These are phyloP conservation scores for Xiphophorus birchmanni DNA, from an alignment of 2,797 vertebrate species.

Conservation along the genomic window DNA sequence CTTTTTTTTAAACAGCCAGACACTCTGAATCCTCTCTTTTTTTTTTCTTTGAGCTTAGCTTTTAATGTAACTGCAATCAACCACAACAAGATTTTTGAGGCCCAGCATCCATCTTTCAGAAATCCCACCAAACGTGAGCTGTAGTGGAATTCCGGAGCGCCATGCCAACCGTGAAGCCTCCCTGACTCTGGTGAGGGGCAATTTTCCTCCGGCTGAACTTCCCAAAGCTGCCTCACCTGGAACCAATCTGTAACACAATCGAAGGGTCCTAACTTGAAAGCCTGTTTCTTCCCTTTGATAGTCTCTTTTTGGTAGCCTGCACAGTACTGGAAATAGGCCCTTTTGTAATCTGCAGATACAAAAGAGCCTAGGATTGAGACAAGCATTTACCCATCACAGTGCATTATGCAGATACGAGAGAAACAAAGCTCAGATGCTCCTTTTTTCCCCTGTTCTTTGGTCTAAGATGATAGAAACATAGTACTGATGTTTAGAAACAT, in stretches of 20 bases:
- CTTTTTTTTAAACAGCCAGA: conserved; percentile 68
- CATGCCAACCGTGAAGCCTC: conserved; percentile 85
- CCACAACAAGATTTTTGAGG: conserved; percentile 85
- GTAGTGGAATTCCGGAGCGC: conserved; percentile 84
- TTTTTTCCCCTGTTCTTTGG: conserved; percentile 41
- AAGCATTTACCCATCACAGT: conserved; percentile 82
- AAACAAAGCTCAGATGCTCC: conserved; percentile 82
- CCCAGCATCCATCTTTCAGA: conserved; percentile 80
- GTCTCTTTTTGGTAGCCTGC: conserved; percentile 81
- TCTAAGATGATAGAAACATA: conserved; percentile 49
- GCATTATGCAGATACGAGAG: conserved; percentile 78
- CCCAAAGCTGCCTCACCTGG: conserved; percentile 88
- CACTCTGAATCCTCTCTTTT: conserved; percentile 44
- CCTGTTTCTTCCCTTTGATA: conserved; percentile 85
- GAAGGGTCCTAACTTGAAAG: conserved; percentile 88
- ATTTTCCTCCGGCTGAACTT: conserved; percentile 86
- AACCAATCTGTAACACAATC: conserved; percentile 89
- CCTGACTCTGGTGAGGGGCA: conserved; percentile 80
- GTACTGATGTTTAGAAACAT: conserved; percentile 65
- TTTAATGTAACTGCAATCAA: conserved; percentile 85
- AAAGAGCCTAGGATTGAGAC: conserved; percentile 75
- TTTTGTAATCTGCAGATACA: conserved; percentile 79
- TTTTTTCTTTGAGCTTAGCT: conserved; percentile 66
- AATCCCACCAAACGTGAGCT: conserved; percentile 85
- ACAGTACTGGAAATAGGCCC: conserved; percentile 76